These are phyloP conservation scores for Rapana venosa DNA, from an alignment of 2,888 invertebrate species.

Conservation along the genomic window DNA sequence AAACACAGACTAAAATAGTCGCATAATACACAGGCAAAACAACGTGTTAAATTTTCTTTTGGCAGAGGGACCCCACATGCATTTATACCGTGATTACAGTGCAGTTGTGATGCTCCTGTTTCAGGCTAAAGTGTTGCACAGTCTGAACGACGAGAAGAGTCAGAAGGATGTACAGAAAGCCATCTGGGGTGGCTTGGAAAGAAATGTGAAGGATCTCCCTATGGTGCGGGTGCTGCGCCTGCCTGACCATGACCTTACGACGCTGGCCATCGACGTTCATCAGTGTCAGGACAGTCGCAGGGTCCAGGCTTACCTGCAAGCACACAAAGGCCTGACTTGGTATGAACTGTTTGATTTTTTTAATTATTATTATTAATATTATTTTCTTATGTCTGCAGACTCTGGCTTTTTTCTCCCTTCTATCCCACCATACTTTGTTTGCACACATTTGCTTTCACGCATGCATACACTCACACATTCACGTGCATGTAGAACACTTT, in stretches of 20 bases:
- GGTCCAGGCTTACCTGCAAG: conserved; percentile 1
- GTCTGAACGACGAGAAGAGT: not conserved
- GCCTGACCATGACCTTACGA: not conserved
- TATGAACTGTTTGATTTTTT: not conserved
- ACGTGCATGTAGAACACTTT: not conserved
- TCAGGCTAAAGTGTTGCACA: conserved; percentile 21
- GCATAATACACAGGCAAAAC: too few species aligned
- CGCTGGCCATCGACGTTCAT: not conserved
- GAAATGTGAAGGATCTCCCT: conserved; percentile 3
- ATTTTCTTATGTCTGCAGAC: too few species aligned
- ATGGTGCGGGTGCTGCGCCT: not conserved
- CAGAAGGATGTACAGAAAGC: conserved; percentile 16
- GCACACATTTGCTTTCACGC: not conserved
- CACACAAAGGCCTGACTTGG: conserved; percentile 25
- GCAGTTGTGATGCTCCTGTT: not conserved
- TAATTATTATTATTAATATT: too few species aligned
- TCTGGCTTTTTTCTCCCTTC: too few species aligned
- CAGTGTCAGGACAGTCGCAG: not conserved
- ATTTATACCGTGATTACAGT: too few species aligned
- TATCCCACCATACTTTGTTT: too few species aligned
- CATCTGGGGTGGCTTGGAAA: conserved; percentile 14
- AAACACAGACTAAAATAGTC: too few species aligned
- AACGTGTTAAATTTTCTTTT: too few species aligned
- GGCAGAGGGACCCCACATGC: too few species aligned
- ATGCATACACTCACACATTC: not conserved